phyloP scores from a whole-genome alignment of 2,797 vertebrate species.

The Poeciliopsis presidionis region DNA sequence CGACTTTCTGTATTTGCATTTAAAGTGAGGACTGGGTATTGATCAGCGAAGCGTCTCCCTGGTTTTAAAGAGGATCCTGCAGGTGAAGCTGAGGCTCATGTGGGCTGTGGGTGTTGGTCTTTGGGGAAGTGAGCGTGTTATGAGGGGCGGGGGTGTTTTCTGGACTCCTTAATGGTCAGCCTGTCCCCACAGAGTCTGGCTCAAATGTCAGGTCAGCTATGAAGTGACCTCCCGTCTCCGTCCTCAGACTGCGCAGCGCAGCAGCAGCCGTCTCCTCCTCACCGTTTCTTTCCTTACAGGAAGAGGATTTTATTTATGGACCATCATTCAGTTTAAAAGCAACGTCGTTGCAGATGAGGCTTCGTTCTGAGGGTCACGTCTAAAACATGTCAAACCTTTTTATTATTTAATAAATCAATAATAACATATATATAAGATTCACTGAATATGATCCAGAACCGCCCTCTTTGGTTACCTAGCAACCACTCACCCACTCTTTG shows the following conservation, averaged over 20 bases:
- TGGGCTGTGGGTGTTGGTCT: conserved; percentile 1
- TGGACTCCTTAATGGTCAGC: conserved; percentile 70
- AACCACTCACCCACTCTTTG: too few species aligned
- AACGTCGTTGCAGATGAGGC: background rate
- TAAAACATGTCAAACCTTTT: background rate
- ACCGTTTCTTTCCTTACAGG: background rate
- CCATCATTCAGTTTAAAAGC: background rate
- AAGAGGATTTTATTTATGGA: background rate
- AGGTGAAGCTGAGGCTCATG: background rate
- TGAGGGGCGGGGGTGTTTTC: conserved; percentile 46
- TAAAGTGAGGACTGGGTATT: conserved; percentile 6
- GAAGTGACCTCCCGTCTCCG: conserved; percentile 70
- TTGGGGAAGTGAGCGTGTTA: conserved; percentile 21
- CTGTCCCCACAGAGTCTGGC: conserved; percentile 71
- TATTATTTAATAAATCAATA: background rate
- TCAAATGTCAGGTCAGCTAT: conserved; percentile 79
- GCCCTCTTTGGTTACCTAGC: too few species aligned
- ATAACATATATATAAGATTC: too few species aligned
- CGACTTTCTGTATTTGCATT: background rate
- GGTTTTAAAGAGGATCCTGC: conserved; percentile 21
- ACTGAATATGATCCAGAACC: too few species aligned
- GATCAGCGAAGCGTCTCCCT: conserved; percentile 24
- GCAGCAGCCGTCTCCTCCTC: conserved; percentile 16
- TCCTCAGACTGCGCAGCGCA: conserved; percentile 7
- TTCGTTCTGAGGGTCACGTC: background rate